Conservation (phyloP, 92 coral and sea anemone genomes). For the Muricea muricata region DNA sequence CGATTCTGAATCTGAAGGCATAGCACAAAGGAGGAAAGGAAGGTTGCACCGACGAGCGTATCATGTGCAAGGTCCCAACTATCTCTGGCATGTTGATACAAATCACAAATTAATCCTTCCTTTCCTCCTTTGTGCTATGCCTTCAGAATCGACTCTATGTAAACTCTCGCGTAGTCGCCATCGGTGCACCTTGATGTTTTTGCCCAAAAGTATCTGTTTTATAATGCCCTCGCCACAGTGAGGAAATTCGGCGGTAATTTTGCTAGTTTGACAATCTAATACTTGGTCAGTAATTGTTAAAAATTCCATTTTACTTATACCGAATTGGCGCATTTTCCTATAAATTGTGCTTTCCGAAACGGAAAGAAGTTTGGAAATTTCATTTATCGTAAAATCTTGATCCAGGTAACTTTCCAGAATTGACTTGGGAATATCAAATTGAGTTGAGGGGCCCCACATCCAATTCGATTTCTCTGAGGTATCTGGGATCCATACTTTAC, state of each 20-base stretch:
- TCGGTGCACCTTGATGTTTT: slow-evolving; percentile 50
- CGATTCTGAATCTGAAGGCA: slow-evolving; percentile 36
- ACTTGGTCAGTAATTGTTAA: slow-evolving; percentile 1
- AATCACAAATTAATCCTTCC: too few species aligned
- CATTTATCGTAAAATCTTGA: slow-evolving; percentile 57
- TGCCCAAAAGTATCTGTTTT: slow-evolving; percentile 26
- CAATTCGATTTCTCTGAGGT: too few species aligned
- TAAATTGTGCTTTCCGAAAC: slow-evolving; percentile 58
- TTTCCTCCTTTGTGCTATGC: background rate
- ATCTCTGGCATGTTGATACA: too few species aligned
- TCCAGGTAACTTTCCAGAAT: slow-evolving; percentile 37
- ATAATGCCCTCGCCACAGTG: slow-evolving; percentile 49
- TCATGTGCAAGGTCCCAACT: too few species aligned
- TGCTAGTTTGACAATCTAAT: background rate
- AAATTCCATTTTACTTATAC: slow-evolving; percentile 6
- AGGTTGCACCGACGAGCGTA: too few species aligned
- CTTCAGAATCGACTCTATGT: slow-evolving; percentile 43
- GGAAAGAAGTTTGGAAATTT: slow-evolving; percentile 38
- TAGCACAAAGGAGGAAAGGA: background rate
- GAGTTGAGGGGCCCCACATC: slow-evolving; percentile 45
- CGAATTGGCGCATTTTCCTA: slow-evolving; percentile 20
- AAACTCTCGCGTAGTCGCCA: slow-evolving; percentile 57
- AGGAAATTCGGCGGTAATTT: slow-evolving; percentile 37
- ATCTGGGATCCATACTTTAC: too few species aligned
- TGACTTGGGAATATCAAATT: slow-evolving; percentile 46